A percentile compares a stretch with the other conserved stretches of the same genome.
Conservation (phyloP, 2,797 vertebrate genomes). For the Thamnophis elegans region DNA sequence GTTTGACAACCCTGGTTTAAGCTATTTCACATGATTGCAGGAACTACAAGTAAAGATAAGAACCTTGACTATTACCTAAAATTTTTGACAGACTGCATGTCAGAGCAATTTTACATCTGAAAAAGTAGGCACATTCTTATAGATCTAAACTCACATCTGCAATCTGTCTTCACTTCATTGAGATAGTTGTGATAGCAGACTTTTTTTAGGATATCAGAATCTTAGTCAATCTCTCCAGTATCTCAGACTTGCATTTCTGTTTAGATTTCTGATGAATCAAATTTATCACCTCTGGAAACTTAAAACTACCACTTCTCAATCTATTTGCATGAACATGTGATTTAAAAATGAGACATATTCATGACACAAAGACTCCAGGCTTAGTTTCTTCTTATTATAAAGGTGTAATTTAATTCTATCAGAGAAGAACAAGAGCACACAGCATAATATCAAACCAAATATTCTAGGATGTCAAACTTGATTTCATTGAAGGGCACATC, state of each 20-base stretch:
- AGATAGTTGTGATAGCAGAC: not conserved
- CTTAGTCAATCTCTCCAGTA: not conserved
- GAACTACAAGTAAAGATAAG: too few relatives aligned
- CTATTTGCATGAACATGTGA: not conserved
- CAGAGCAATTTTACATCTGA: too few relatives aligned
- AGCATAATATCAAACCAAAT: not conserved
- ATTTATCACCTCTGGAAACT: not conserved
- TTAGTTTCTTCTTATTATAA: not conserved
- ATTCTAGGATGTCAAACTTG: not conserved
- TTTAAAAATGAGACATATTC: not conserved
- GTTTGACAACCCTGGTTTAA: too few relatives aligned
- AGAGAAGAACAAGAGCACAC: not conserved
- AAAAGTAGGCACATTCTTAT: not conserved
- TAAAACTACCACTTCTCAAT: not conserved
- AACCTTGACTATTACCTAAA: too few relatives aligned
- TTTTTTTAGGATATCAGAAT: not conserved
- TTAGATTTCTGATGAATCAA: not conserved
- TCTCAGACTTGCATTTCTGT: not conserved
- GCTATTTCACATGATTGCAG: too few relatives aligned
- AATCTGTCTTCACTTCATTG: not conserved
- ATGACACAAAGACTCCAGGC: not conserved
- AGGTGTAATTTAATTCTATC: not conserved
- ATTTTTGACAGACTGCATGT: too few relatives aligned
- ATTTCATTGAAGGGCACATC: too few relatives aligned
- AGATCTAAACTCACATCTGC: not conserved